A percentile compares a stretch with the other conserved stretches of the same genome.
phyloP scores from a whole-genome alignment of 1,140 invertebrate genomes.

The Diuraphis noxia region DNA sequence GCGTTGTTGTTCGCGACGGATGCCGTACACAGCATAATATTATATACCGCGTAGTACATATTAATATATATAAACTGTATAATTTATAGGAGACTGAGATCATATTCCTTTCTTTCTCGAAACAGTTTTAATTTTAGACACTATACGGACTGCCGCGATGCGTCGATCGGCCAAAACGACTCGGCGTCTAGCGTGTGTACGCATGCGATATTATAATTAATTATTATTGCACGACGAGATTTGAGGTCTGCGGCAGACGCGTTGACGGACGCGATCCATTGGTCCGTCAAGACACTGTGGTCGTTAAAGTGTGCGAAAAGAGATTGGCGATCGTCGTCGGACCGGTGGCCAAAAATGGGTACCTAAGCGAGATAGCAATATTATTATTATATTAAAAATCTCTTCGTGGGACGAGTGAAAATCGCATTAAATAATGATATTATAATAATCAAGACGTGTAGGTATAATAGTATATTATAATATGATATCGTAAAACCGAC shows the following conservation, averaged over 20 bases:
- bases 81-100: background rate
- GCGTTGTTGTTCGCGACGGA: background rate
- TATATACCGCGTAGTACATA: background rate
- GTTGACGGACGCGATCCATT: background rate
- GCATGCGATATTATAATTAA: background rate
- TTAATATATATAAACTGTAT: background rate
- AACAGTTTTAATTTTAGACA: slow-evolving; percentile 31
- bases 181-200: background rate
- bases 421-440: background rate
- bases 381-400: background rate
- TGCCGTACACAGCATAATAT: background rate
- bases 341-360: background rate
- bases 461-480: background rate
- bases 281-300: background rate
- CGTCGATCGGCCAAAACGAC: slow-evolving; percentile 22
- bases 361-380: background rate
- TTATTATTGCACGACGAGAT: background rate
- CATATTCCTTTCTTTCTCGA: background rate
- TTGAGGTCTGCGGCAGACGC: background rate
- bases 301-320: background rate
- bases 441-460: background rate
- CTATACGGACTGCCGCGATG: background rate
- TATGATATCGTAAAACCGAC: background rate
- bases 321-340: background rate
- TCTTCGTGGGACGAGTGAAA: background rate